A percentile compares a stretch with the other conserved stretches of the same genome.
phyloP scores from a whole-genome alignment of 2,113 vertebrate species.

The Boulengeromyrus knoepffleri region DNA sequence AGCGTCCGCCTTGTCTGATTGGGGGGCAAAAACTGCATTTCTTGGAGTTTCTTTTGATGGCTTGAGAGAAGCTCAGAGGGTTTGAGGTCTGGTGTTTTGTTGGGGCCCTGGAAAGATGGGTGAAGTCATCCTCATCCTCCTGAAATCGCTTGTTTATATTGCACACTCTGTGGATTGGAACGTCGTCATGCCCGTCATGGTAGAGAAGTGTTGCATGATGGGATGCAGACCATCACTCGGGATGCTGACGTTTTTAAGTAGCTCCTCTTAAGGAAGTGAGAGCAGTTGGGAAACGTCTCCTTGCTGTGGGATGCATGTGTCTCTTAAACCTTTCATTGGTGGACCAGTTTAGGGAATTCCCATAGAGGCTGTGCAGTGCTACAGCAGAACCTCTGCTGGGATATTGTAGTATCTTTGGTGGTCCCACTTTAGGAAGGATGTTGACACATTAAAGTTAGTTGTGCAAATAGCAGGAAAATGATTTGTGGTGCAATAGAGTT shows the following conservation, averaged over 20 bases:
- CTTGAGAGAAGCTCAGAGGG: background rate
- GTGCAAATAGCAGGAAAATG: background rate
- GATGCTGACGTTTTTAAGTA: background rate
- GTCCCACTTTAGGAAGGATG: background rate
- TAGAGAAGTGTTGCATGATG: background rate
- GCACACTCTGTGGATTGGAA: background rate
- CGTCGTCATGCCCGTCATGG: background rate
- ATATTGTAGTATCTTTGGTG: background rate
- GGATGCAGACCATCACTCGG: background rate
- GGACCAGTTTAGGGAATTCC: background rate
- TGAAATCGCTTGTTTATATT: background rate
- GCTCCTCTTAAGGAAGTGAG: background rate
- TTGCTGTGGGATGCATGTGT: background rate
- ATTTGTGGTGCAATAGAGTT: background rate
- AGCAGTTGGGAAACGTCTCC: background rate
- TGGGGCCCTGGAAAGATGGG: background rate
- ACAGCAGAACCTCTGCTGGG: background rate
- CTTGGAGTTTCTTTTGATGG: background rate
- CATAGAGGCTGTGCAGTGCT: background rate
- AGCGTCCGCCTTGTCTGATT: background rate
- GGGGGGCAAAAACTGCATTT: background rate
- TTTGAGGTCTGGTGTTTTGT: background rate
- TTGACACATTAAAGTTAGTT: background rate
- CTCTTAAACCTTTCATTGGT: background rate
- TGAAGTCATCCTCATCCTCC: background rate